These are phyloP conservation scores for Drosophila subobscura DNA, from an alignment of 1,140 invertebrate species.

Conservation along the genomic window DNA sequence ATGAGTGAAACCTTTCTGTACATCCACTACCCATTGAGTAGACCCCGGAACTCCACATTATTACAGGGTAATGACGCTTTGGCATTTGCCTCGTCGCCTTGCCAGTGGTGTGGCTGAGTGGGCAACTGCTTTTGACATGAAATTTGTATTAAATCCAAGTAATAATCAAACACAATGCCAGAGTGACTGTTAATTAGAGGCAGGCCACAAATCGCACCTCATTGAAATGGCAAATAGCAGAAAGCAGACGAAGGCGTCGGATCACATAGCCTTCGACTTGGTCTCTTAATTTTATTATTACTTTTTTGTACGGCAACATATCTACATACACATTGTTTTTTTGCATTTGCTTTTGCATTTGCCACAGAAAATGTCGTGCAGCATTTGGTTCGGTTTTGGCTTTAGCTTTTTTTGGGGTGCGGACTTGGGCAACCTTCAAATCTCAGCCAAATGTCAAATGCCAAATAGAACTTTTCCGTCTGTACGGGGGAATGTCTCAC, in stretches of 20 bases:
- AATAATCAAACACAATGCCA: conserved; percentile 58
- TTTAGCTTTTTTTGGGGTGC: conserved; percentile 41
- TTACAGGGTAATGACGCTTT: conserved; percentile 47
- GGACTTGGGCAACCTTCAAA: conserved; percentile 74
- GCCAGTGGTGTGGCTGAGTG: conserved; percentile 21
- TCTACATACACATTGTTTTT: conserved; percentile 1
- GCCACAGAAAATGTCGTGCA: conserved; percentile 68
- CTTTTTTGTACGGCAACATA: not conserved
- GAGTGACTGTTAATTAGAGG: conserved; percentile 58
- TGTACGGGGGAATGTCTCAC: conserved; percentile 7
- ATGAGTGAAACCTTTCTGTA: not conserved
- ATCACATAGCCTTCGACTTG: conserved; percentile 50
- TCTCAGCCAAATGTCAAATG: conserved; percentile 63
- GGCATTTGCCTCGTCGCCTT: conserved; percentile 50
- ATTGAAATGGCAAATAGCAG: conserved; percentile 62
- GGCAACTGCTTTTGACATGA: conserved; percentile 44
- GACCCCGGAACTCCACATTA: not conserved
- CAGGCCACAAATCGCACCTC: conserved; percentile 60
- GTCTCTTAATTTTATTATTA: conserved; percentile 40
- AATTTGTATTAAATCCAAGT: conserved; percentile 34
- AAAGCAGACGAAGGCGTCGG: conserved; percentile 30
- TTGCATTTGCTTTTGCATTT: conserved; percentile 31
- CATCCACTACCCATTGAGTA: not conserved
- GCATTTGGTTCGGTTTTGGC: conserved; percentile 24
- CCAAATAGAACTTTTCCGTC: conserved; percentile 65